Evolutionary conservation across 2,888 invertebrate genomes (phyloP), one percentile per base, ranked within the genome.

Genomic region (Blastobasis lacticolella): DNA sequence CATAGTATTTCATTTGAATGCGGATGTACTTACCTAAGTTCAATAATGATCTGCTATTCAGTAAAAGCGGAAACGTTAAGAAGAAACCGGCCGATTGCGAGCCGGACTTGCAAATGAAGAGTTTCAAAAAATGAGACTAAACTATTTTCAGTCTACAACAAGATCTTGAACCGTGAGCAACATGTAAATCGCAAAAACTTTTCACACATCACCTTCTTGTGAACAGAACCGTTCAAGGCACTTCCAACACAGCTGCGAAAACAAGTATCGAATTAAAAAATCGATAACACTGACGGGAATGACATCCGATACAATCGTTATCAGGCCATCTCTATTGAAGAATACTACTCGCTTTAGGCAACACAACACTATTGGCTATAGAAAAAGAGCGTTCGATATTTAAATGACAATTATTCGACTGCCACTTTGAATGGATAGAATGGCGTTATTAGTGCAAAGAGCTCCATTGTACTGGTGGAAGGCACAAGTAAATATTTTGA

Each of bases 401-500:
- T 79, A 69, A 82, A 81, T 83, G 75, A 85, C 85, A 87, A 83
- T 82, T 73, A 71, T 67, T 66, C 68, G 64, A 67, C 63, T 61
- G 64, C 63, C 64, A 61, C 64, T 71, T 66, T 73, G 68, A 78
- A 78, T 76, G 73, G 64, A 57, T 59, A 63, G 64, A 78, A 81
- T 73, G 63, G 79, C 78, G 79, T 83, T 85, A 84, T 83, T 81
- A 80, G 81, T 76, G 71, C 74, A 75, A 75, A 81, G 73, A 75
- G 73, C 59, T 53, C 75, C 55, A 73, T 86, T 87, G 85, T 85
- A 63, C 52, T 59, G 69, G 64, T 63, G 62, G 58, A 71, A 64
- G 59, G 72, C 66, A 68, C 64, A 76, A 81, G 85, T 84, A 88
- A 88, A 88, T 88, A 86, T 88, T 88, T 71, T 87, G 87, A 87